Base-by-base conservation (phyloP, 2,888 invertebrate genomes). In the Chironomus riparius region DNA sequence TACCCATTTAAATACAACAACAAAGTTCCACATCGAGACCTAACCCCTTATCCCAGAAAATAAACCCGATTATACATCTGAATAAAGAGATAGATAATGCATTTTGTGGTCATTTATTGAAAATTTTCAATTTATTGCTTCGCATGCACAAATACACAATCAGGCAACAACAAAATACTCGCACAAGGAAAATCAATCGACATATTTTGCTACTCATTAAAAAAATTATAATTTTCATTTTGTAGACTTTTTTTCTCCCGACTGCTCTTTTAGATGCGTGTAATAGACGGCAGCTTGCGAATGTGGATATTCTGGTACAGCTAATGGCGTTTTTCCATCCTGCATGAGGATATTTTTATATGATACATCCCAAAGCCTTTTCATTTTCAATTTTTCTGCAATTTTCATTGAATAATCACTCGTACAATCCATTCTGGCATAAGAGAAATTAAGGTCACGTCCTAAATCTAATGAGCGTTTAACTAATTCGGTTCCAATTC, bases 391-490 rank as follows among this genome's bases (percentile, higher is more conserved):
- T 50, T 73, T 47, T 47, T 73, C 62, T 13, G 72, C 72, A 47
- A 73, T 61, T 15, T 38, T 38, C n/a, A 28, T 73, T 6, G 61
- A 18, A 12, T 18, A 38, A 7, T 73, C 72, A 38, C 48, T 61
- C 10, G 72, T 73, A 3, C 61, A 28, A 22, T 73, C 47, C 5
- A 73, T 28, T 21, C 62, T 38, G 1, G 72, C 72, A 28, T 61
- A 15, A 7, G 15, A 18, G 28, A 62, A 73, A 47, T 73, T 73
- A 12, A 73, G 47, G 47, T 73, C 72, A 73, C 72, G 72, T 47
- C 38, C 72, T 1, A 73, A 28, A 50, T 22, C 22, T 38, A 73
- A 47, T 6, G 72, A 73, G 4, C 24, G 24, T 13, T 38, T 13
- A 10, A 47, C n/a, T 12, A 73, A 28, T 62, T 73, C 72, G 12